phyloP scores from a whole-genome alignment of 2,888 invertebrate genomes.

The Mongoloraphidia duomilia region DNA sequence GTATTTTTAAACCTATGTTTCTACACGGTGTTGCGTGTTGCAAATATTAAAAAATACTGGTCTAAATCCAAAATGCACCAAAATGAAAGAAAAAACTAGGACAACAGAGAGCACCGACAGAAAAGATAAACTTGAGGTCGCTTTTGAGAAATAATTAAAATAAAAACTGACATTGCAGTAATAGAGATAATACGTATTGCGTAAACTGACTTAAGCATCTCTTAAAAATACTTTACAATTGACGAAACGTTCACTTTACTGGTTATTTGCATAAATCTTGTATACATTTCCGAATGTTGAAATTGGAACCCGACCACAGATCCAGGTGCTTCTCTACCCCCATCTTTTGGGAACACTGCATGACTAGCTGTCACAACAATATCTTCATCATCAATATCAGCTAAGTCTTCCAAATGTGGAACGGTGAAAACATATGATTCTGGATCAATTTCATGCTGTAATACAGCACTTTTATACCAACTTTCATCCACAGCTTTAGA shows the following conservation, averaged over 20 bases:
- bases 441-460: constrained; percentile 64
- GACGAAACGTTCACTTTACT: constrained; percentile 29
- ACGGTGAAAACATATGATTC: constrained; percentile 68
- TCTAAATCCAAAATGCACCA: too few species aligned
- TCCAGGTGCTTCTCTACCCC: constrained; percentile 62
- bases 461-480: constrained; percentile 82
- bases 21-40: too few species aligned
- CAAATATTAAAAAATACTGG: too few species aligned
- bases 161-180: constrained; percentile 1
- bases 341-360: constrained; percentile 70
- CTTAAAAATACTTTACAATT: too few species aligned
- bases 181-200: too few species aligned
- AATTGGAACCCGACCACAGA: constrained; percentile 83
- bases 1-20: too few species aligned
- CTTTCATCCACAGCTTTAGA: constrained; percentile 71
- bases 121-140: too few species aligned
- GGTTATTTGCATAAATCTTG: constrained; percentile 56
- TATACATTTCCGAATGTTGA: constrained; percentile 51
- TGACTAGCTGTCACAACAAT: constrained; percentile 65
- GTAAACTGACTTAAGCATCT: too few species aligned
- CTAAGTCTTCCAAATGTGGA: constrained; percentile 38
- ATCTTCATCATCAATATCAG: constrained; percentile 32
- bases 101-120: too few species aligned
- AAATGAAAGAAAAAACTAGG: too few species aligned
- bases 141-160: constrained; percentile 6